Conservation (phyloP, 2,113 vertebrate genomes). For the Propithecus coquereli region DNA sequence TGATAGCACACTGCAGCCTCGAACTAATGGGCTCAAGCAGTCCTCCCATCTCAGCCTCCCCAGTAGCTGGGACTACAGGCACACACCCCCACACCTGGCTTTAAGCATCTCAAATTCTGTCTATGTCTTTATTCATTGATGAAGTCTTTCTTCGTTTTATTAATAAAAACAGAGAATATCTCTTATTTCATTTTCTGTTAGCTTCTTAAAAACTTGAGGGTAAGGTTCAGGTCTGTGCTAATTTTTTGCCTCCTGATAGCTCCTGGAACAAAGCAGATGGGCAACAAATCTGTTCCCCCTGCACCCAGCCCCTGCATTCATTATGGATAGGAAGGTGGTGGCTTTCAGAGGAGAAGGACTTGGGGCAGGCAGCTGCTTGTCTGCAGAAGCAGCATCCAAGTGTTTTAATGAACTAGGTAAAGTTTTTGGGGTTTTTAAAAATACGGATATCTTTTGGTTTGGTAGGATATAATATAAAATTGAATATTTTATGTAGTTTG, state of each 20-base stretch:
- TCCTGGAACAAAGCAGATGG: neutral
- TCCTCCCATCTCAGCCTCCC: neutral
- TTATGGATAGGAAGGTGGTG: neutral
- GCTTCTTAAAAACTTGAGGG: neutral
- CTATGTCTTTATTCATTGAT: neutral
- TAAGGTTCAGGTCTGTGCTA: neutral
- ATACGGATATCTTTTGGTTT: neutral
- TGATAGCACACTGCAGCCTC: neutral
- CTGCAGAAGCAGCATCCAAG: neutral
- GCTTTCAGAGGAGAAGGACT: neutral
- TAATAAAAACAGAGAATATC: neutral
- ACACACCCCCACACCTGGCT: neutral
- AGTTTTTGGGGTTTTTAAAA: neutral
- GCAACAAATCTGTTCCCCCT: neutral
- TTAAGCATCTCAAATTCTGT: neutral
- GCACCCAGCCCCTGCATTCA: neutral
- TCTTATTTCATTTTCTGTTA: neutral
- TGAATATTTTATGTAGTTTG: neutral
- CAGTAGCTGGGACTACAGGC: neutral
- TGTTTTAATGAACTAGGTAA: neutral
- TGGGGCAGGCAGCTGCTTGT: neutral
- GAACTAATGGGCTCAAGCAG: neutral
- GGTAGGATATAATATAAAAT: neutral
- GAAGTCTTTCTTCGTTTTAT: neutral
- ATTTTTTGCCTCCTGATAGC: neutral